Conservation (phyloP, 2,797 vertebrate species). For the Zalophus californianus region DNA sequence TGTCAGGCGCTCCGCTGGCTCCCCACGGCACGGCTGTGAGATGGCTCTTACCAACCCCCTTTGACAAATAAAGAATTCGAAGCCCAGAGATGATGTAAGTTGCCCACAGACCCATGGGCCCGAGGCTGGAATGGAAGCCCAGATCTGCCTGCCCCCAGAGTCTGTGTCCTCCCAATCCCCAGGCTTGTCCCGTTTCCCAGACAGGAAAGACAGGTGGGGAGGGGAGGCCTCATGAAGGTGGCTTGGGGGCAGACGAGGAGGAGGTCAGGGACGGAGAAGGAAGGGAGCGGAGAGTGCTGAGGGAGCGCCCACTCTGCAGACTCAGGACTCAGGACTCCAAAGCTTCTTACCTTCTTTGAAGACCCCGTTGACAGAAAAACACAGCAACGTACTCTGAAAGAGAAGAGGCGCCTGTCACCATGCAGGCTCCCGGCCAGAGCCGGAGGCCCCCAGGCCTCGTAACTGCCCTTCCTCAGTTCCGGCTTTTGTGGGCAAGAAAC, state of each 20-base stretch:
- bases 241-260: not conserved
- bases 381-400: conserved; percentile 92
- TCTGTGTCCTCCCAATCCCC: not conserved
- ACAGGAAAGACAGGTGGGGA: not conserved
- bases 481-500: not conserved
- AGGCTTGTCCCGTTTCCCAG: not conserved
- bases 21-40: not conserved
- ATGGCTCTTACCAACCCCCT: not conserved
- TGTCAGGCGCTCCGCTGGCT: not conserved
- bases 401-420: not conserved
- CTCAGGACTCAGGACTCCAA: not conserved
- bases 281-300: not conserved
- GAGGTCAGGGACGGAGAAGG: not conserved
- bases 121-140: not conserved
- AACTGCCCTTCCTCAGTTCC: not conserved
- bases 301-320: not conserved
- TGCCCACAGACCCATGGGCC: not conserved
- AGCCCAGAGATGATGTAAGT: not conserved
- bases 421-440: not conserved
- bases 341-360: conserved; percentile 94
- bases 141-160: not conserved
- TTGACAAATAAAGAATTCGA: not conserved
- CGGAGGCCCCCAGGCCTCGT: not conserved
- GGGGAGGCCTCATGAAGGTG: not conserved
- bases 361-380: conserved; percentile 94